phyloP scores from a whole-genome alignment of 2,113 vertebrate species.

The Erpornis zantholeuca region DNA sequence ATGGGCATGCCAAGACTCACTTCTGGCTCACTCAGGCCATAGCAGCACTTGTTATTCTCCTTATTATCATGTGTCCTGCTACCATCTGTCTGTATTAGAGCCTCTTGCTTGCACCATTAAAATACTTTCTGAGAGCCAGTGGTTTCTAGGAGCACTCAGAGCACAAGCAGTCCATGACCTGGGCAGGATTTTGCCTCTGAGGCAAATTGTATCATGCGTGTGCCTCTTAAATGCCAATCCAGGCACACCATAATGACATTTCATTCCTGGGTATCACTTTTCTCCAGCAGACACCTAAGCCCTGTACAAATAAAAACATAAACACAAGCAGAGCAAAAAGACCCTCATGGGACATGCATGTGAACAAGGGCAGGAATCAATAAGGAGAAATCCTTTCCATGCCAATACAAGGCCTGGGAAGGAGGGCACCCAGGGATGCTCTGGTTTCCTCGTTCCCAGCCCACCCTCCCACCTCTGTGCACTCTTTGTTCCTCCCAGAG shows the following conservation, averaged over 20 bases:
- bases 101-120: not conserved
- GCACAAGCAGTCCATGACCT: not conserved
- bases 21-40: not conserved
- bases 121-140: not conserved
- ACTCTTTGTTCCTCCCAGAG: slow-evolving; percentile 16
- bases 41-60: not conserved
- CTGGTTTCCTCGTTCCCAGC: not conserved
- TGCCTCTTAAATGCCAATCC: not conserved
- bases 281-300: not conserved
- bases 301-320: not conserved
- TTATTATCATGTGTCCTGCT: not conserved
- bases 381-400: not conserved
- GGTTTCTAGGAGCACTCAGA: not conserved
- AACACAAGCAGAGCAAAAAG: not conserved
- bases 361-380: not conserved
- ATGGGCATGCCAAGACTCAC: not conserved
- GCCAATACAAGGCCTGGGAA: not conserved
- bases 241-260: not conserved
- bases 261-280: not conserved
- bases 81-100: not conserved
- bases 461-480: not conserved
- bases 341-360: not conserved
- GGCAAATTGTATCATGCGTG: not conserved
- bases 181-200: not conserved
- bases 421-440: not conserved